These are phyloP conservation scores for Lagria hirta DNA, from an alignment of 2,888 invertebrate genomes.

Conservation along the genomic window DNA sequence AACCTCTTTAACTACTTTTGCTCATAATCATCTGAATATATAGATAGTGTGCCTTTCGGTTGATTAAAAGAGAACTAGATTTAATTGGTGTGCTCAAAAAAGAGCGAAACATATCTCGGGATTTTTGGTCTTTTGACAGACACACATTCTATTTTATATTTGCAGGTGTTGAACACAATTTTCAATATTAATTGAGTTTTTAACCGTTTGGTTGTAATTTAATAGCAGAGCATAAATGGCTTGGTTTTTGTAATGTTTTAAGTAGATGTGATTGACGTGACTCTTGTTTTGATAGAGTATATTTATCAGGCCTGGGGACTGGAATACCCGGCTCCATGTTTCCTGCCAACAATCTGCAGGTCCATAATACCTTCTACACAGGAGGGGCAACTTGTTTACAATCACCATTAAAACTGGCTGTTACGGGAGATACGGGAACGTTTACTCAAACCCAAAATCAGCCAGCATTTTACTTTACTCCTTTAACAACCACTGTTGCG, in stretches of 20 bases:
- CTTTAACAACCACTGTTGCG: slow-evolving; percentile 54
- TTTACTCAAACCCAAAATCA: slow-evolving; percentile 54
- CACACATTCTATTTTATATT: slow-evolving; percentile 1
- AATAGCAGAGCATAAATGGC: too few species aligned
- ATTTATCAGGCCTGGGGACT: slow-evolving; percentile 51
- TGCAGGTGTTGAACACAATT: too few species aligned
- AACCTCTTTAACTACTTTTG: too few species aligned
- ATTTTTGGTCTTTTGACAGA: too few species aligned
- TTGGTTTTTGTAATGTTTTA: too few species aligned
- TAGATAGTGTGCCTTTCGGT: too few species aligned
- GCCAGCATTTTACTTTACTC: slow-evolving; percentile 57
- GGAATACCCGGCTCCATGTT: slow-evolving; percentile 54
- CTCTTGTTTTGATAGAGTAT: slow-evolving; percentile 35
- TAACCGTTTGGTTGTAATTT: too few species aligned
- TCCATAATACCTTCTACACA: slow-evolving; percentile 55
- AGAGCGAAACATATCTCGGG: too few species aligned
- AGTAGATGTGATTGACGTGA: slow-evolving; percentile 24
- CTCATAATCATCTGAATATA: too few species aligned
- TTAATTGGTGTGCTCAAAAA: too few species aligned
- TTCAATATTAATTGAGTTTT: too few species aligned
- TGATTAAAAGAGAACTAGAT: too few species aligned
- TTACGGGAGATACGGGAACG: slow-evolving; percentile 32
- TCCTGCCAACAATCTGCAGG: slow-evolving; percentile 50
- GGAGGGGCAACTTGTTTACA: slow-evolving; percentile 43
- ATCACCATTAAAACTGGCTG: slow-evolving; percentile 44